Base-by-base conservation (phyloP, 1,140 invertebrate genomes). In the Papilio dardanus region DNA sequence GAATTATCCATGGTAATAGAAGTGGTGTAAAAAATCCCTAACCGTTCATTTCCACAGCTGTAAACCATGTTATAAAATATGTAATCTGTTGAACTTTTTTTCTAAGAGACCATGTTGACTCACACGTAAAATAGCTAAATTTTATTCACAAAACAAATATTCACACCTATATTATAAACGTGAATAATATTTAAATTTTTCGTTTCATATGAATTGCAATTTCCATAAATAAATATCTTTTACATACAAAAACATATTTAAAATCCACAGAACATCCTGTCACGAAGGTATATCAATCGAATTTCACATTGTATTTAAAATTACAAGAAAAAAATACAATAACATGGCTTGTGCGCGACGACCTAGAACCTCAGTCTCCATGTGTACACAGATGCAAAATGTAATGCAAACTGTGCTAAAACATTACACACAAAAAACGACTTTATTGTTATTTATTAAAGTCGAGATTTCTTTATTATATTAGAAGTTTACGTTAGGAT, bases 361-460 rank as follows among this genome's bases (percentile, higher is more conserved):
- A 88, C 88, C 87, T 88, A 88, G 86, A 90, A 86, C 88, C 77
- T 76, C 78, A 83, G 82, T 77, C 67, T 77, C 67, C 62, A 77
- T 83, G 74, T 83, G 78, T 83, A 78, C 76, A 80, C 77, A 80
- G 73, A 75, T 82, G 79, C 24, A 31, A 37, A 68, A 24, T 58
- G 35, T 40, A 68, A 21, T 24, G n/a, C 66, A 42, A 42, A 69
- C 33, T 69, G 31, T 40, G n/a, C 33, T 19, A 35, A 35, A 10
- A 21, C 12, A 5, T n/a, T 37, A 40, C 19, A 66, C 30, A 40
- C 12, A 40, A 24, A 69, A 37, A 69, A 12, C 31, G 8, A 35
- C 67, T 21, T n/a, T 62, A 62, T 28, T 14, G 0, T 16, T 14
- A 28, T 12, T 10, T 8, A 14, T 28, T 16, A 71, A 37, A 74